Base-by-base conservation (phyloP, 2,113 vertebrate genomes). In the Oncorhynchus nerka region DNA sequence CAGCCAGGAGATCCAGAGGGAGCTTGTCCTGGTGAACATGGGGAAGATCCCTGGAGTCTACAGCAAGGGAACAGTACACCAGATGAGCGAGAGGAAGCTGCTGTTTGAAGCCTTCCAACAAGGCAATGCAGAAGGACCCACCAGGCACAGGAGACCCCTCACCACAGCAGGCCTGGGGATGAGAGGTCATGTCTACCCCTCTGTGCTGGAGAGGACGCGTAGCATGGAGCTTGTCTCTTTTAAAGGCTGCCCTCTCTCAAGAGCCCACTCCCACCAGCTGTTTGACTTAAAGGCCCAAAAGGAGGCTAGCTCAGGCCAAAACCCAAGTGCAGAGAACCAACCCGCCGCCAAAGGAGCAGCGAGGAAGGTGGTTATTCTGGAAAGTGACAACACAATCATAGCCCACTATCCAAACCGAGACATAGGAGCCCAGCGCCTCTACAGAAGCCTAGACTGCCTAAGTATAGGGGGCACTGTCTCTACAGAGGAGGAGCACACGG, bases 21-120 rank as follows among this genome's bases (percentile, higher is more conserved):
- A 95, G 80, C 84, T 89, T 79, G 93, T 89, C 75, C 84, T 93
- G 39, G 87, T 90, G 75, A 87, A 87, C 73, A 80, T 87, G 67
- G 90, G 91, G 11, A 88, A 86, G 78, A 88, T 91, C 4, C 87
- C 86, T 15, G 91, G 87, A 0, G 77, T 73, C n/a, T 93, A 93
- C 70, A 86, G 87, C 80, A 80, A 85, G 80, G 90, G 83, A 5
- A 90, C 83, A 1, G 80, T 78, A 66, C 90, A 79, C 24, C 92
- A 92, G 15, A 78, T 95, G 75, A 90, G 89, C 65, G 92, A 95
- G 73, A 94, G 89, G 65, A 92, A 88, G 76, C 79, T 92, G 79
- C 81, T 95, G 51, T 96, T 96, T 68, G 94, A 95, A 78, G 84
- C 83, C 61, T 89, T 94, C 74, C 90, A 91, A 24, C 89, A 91